These are phyloP conservation scores for Nowickia ferox DNA, from an alignment of 2,888 invertebrate species.

Conservation along the genomic window DNA sequence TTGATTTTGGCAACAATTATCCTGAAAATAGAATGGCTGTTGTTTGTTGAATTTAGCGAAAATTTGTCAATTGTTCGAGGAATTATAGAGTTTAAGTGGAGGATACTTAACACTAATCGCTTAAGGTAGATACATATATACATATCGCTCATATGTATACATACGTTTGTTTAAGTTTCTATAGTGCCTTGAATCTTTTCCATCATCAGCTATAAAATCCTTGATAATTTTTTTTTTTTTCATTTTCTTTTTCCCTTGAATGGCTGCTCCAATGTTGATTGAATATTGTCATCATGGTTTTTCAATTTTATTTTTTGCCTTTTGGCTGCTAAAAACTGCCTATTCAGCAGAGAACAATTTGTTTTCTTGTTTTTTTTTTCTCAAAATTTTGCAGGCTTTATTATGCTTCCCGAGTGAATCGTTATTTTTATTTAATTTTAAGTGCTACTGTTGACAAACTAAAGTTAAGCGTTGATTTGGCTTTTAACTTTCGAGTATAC, in stretches of 20 bases:
- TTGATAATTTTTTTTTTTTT: neutral
- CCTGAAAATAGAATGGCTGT: too few species aligned
- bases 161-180: too few species aligned
- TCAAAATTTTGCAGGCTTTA: neutral
- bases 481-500: neutral
- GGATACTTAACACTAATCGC: too few species aligned
- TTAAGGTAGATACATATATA: too few species aligned
- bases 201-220: neutral
- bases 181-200: too few species aligned
- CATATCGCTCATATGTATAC: too few species aligned
- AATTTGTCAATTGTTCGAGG: too few species aligned
- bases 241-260: neutral
- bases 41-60: too few species aligned
- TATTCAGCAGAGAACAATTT: neutral
- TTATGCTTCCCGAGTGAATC: conserved; percentile 61
- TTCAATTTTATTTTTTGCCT: neutral
- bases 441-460: conserved; percentile 42
- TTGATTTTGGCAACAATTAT: too few species aligned
- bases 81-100: too few species aligned
- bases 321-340: conserved; percentile 15
- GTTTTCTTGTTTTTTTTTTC: neutral
- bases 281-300: conserved; percentile 25
- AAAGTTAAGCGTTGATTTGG: conserved; percentile 30
- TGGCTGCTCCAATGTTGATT: neutral
- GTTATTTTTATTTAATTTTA: conserved; percentile 63